Percentiles rank a stretch among this genome's conserved stretches.
These are phyloP conservation scores for Anomalospiza imberbis DNA, from an alignment of 2,797 vertebrate species.

Conservation along the genomic window DNA sequence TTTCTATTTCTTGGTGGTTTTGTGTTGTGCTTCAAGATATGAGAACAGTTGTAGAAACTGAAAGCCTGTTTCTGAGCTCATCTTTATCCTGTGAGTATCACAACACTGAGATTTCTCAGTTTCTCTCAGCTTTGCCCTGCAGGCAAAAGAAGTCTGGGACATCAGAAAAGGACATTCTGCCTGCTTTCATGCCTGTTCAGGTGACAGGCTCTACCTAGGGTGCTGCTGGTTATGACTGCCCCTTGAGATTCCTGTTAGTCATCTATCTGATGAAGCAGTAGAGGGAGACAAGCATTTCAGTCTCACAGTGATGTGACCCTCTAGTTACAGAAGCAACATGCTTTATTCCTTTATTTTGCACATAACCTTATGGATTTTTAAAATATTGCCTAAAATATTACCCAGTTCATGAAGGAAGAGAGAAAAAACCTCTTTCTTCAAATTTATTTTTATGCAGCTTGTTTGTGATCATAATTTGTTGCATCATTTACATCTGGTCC, in stretches of 20 bases:
- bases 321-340: not conserved
- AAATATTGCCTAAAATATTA: not conserved
- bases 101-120: not conserved
- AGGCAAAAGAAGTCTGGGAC: not conserved
- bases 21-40: not conserved
- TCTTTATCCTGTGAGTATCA: not conserved
- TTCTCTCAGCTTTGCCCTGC: not conserved
- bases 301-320: not conserved
- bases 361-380: not conserved
- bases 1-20: not conserved
- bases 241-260: not conserved
- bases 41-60: accelerated
- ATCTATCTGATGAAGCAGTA: not conserved
- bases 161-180: not conserved
- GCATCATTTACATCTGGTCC: not conserved
- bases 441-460: not conserved
- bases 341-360: not conserved
- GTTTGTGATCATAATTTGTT: not conserved
- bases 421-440: not conserved
- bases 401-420: not conserved
- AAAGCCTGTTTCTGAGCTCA: not conserved
- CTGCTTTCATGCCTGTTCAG: not conserved
- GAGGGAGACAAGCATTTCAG: not conserved
- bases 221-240: not conserved
- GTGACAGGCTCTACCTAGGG: not conserved